A percentile compares a stretch with the other conserved stretches of the same genome.
Conservation (phyloP, 2,888 invertebrate species). For the Portevinia maculata region DNA sequence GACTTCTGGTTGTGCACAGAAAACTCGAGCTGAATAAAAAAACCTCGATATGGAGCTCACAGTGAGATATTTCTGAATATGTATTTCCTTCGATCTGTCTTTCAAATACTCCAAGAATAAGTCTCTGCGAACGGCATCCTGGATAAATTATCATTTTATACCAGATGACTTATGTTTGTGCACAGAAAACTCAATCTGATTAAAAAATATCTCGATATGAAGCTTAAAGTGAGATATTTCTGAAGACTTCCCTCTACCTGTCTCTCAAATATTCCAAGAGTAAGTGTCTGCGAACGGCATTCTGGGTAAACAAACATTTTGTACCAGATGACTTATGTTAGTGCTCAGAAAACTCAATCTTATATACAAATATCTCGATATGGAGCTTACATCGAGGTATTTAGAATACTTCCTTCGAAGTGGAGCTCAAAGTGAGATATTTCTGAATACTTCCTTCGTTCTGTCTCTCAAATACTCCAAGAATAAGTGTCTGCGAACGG, state of each 20-base stretch:
- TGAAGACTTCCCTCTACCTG: conserved; percentile 8
- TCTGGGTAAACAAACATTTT: conserved; percentile 39
- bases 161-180: conserved; percentile 66
- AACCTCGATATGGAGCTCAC: conserved; percentile 41
- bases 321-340: conserved; percentile 41
- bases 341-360: conserved; percentile 8
- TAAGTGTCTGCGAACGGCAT: conserved; percentile 40
- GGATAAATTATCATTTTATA: conserved; percentile 58
- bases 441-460: neutral
- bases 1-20: conserved; percentile 60
- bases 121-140: conserved; percentile 61
- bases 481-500: conserved; percentile 27
- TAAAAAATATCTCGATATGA: neutral
- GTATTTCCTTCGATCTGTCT: conserved; percentile 44
- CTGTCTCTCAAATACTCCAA: conserved; percentile 35
- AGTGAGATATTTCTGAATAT: conserved; percentile 63
- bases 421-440: conserved; percentile 17
- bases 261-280: conserved; percentile 36
- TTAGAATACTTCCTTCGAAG: conserved; percentile 22
- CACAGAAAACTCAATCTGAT: conserved; percentile 31
- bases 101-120: conserved; percentile 63
- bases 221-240: conserved; percentile 70
- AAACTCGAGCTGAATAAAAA: neutral
- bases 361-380: neutral
- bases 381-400: conserved; percentile 68